phyloP scores from a whole-genome alignment of 2,797 vertebrate species.

The Hydrophis major region DNA sequence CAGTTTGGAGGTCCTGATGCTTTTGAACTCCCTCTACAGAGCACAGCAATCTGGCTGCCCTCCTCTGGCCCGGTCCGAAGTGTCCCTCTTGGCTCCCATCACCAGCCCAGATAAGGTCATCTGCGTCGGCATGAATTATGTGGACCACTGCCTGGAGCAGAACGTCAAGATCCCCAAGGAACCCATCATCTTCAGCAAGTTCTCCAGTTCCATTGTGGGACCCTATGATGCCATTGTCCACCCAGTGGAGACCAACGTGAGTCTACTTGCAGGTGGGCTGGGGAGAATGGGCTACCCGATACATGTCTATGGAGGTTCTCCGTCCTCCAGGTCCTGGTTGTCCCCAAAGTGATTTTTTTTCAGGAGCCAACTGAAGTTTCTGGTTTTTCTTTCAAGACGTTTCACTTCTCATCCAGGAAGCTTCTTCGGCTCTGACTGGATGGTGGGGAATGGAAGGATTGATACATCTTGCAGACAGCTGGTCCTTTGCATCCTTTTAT shows the following conservation, averaged over 20 bases:
- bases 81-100: conserved; percentile 80
- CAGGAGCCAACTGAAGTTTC: no score
- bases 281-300: background rate
- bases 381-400: no score
- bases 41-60: conserved; percentile 73
- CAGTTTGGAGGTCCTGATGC: background rate
- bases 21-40: conserved; percentile 59
- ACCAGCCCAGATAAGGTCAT: conserved; percentile 87
- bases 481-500: no score
- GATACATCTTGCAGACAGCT: no score
- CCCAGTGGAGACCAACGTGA: conserved; percentile 77
- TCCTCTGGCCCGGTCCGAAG: conserved; percentile 65
- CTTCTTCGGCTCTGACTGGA: no score
- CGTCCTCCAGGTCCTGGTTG: no score
- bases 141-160: conserved; percentile 91
- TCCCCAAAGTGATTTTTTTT: no score
- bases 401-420: no score
- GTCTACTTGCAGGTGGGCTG: background rate
- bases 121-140: conserved; percentile 93
- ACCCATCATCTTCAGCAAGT: conserved; percentile 96
- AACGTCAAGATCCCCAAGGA: conserved; percentile 79
- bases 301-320: no score
- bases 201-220: conserved; percentile 84
- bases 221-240: conserved; percentile 83
- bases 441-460: no score